Conservation (phyloP, 2,797 vertebrate genomes). For the Bradypus variegatus region DNA sequence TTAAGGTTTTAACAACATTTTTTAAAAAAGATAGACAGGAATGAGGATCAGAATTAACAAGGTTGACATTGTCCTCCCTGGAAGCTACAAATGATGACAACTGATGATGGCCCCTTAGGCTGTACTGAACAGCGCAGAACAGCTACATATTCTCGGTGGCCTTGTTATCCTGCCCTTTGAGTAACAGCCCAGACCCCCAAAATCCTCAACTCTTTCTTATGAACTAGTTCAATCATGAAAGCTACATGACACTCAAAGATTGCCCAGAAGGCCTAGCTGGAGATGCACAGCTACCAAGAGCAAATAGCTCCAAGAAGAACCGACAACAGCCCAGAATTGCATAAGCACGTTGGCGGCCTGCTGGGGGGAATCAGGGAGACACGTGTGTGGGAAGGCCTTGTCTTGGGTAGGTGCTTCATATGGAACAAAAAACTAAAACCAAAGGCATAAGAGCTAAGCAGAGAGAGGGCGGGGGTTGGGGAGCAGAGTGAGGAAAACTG, state of each 20-base stretch:
- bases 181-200: conserved; percentile 16
- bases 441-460: conserved; percentile 8
- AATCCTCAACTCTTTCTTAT: neutral
- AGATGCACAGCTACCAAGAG: neutral
- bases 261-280: conserved; percentile 21
- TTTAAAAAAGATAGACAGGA: conserved; percentile 48
- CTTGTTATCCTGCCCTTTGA: conserved; percentile 10
- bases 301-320: conserved; percentile 33
- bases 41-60: conserved; percentile 50
- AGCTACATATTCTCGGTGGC: neutral
- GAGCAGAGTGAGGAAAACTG: neutral
- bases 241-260: neutral
- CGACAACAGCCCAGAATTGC: conserved; percentile 34
- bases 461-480: neutral
- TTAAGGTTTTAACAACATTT: neutral
- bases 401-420: conserved; percentile 47
- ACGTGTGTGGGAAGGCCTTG: conserved; percentile 45
- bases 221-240: neutral
- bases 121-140: neutral
- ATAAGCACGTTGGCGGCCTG: conserved; percentile 50
- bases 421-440: conserved; percentile 34
- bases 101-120: conserved; percentile 27
- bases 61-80: conserved; percentile 36
- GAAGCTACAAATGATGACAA: conserved; percentile 37
- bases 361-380: conserved; percentile 11